phyloP scores from a whole-genome alignment of 2,888 invertebrate species.

The Phymatocera aterrima region DNA sequence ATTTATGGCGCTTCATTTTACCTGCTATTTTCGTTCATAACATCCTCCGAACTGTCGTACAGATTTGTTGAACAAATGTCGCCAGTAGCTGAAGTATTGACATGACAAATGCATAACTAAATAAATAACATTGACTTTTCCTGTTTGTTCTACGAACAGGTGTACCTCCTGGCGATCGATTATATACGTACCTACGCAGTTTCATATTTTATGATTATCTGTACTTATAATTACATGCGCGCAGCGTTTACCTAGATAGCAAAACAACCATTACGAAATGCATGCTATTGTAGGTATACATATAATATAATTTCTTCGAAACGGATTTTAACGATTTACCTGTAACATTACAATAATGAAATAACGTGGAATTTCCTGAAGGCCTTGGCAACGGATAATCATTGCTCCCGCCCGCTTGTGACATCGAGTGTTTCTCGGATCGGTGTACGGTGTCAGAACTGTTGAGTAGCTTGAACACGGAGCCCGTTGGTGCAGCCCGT shows the following conservation, averaged over 20 bases:
- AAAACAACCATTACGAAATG: background rate
- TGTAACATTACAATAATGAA: no score
- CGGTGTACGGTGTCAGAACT: background rate
- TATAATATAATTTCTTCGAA: background rate
- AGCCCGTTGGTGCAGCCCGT: background rate
- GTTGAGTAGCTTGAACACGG: background rate
- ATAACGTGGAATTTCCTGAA: slow-evolving; percentile 17
- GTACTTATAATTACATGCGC: background rate
- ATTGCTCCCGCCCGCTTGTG: background rate
- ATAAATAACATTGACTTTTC: no score
- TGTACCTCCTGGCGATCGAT: no score
- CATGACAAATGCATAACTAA: no score
- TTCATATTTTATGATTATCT: background rate
- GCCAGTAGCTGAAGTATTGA: no score
- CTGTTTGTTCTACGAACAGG: no score
- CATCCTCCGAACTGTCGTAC: no score
- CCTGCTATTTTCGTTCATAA: no score
- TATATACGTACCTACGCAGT: no score
- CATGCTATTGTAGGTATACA: background rate
- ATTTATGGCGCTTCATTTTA: no score
- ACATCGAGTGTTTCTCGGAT: background rate
- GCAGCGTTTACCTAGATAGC: background rate
- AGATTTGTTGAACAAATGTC: no score
- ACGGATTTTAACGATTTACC: background rate
- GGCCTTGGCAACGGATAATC: slow-evolving; percentile 8